Conservation (phyloP, 2,113 vertebrate genomes). For the Tapirus terrestris region DNA sequence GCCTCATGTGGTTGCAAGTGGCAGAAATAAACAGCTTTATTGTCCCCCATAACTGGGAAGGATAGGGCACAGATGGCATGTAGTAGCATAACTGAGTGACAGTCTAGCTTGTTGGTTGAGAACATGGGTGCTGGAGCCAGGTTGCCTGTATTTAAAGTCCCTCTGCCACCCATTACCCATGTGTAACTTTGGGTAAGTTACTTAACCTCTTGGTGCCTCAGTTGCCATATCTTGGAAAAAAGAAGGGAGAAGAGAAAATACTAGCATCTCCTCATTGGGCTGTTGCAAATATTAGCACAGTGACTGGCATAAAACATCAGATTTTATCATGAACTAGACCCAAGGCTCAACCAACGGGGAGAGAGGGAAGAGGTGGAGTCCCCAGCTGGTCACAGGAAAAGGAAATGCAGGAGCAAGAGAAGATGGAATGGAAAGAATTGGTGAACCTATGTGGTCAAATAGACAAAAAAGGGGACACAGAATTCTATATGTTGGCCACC, state of each 20-base stretch:
- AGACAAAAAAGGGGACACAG: not conserved
- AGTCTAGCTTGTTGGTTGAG: not conserved
- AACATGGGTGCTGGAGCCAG: not conserved
- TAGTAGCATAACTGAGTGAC: not conserved
- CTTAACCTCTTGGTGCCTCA: not conserved
- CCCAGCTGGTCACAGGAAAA: not conserved
- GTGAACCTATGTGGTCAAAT: not conserved
- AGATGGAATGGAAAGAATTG: not conserved
- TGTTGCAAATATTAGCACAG: not conserved
- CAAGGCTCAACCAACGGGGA: not conserved
- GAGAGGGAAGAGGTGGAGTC: not conserved
- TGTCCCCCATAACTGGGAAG: not conserved
- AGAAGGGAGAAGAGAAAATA: not conserved
- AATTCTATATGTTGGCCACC: not conserved
- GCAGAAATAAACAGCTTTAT: not conserved
- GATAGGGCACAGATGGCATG: not conserved
- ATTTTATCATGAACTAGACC: not conserved
- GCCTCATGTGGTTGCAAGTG: not conserved
- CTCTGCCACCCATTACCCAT: not conserved
- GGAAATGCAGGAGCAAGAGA: not conserved
- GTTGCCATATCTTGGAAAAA: not conserved
- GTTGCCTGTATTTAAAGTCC: not conserved
- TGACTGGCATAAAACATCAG: not conserved
- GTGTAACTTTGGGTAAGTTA: not conserved
- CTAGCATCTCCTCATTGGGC: not conserved